Evolutionary conservation across 2,113 vertebrate species (phyloP).

Genomic region (Sinocyclocheilus rhinocerous): DNA sequence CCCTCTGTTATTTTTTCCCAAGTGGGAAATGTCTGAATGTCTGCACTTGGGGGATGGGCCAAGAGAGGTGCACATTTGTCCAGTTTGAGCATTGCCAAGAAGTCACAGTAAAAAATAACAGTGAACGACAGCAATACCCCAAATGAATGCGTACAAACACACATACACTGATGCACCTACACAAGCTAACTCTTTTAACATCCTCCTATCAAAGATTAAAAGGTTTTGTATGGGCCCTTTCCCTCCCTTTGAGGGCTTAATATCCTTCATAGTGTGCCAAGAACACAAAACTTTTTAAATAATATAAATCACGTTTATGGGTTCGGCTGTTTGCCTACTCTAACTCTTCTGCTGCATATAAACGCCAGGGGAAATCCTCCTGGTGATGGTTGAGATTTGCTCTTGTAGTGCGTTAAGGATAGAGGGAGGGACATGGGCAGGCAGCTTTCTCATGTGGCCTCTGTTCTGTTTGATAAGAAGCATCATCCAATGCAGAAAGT

Average conservation of each 20-base stretch:
- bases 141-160: conserved; percentile 41
- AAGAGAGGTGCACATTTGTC: conserved; percentile 75
- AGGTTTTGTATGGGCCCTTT: conserved; percentile 63
- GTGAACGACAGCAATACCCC: conserved; percentile 56
- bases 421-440: conserved; percentile 38
- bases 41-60: conserved; percentile 73
- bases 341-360: conserved; percentile 65
- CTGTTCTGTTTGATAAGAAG: conserved; percentile 68
- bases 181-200: conserved; percentile 48
- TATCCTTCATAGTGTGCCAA: conserved; percentile 75
- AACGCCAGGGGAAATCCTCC: conserved; percentile 69
- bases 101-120: conserved; percentile 69
- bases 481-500: conserved; percentile 70
- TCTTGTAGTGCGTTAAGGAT: conserved; percentile 53
- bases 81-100: conserved; percentile 70
- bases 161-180: conserved; percentile 26
- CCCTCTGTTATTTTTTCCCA: conserved; percentile 57
- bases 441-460: conserved; percentile 57
- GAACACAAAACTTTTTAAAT: conserved; percentile 76
- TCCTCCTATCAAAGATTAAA: conserved; percentile 75
- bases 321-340: conserved; percentile 71
- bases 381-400: conserved; percentile 57
- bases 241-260: conserved; percentile 70
- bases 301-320: conserved; percentile 77
- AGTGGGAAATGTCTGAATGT: conserved; percentile 69